Evolutionary conservation across 1,140 invertebrate species (phyloP).

Genomic region (Lethrus apterus): DNA sequence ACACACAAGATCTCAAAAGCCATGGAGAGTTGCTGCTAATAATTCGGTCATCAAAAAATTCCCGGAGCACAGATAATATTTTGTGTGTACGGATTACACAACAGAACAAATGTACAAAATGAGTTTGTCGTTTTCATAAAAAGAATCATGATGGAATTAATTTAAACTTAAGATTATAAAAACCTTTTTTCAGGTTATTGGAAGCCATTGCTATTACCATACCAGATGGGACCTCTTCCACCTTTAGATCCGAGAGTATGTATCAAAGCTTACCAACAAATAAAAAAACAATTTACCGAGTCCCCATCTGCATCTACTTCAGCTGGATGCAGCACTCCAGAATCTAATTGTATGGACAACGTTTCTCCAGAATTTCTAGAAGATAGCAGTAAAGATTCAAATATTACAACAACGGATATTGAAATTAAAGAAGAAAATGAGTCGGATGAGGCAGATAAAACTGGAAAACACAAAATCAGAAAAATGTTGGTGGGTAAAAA

Average conservation of each 20-base stretch:
- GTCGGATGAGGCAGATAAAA: not conserved
- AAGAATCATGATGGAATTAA: too few relatives aligned
- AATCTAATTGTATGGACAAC: conserved; percentile 10
- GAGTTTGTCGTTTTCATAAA: too few relatives aligned
- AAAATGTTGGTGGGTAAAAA: conserved; percentile 43
- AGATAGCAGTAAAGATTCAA: conserved; percentile 13
- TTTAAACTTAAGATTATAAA: too few relatives aligned
- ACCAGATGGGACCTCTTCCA: conserved; percentile 60
- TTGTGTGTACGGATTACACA: too few relatives aligned
- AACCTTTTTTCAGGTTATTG: conserved; percentile 27
- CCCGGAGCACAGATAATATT: too few relatives aligned
- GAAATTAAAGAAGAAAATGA: not conserved
- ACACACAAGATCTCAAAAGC: too few relatives aligned
- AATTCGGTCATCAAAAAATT: too few relatives aligned
- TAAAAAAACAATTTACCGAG: conserved; percentile 26
- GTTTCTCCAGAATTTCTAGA: conserved; percentile 3
- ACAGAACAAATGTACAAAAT: too few relatives aligned
- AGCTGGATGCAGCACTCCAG: conserved; percentile 23
- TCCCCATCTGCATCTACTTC: conserved; percentile 22
- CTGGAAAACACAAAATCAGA: not conserved
- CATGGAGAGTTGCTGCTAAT: too few relatives aligned
- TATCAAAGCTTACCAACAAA: conserved; percentile 29
- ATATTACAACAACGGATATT: not conserved
- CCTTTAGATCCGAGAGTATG: conserved; percentile 47
- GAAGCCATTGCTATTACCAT: conserved; percentile 62